A percentile compares a stretch with the other conserved stretches of the same genome.
Evolutionary conservation across 2,797 vertebrate genomes (phyloP).

Genomic region (Crypturellus tataupa): DNA sequence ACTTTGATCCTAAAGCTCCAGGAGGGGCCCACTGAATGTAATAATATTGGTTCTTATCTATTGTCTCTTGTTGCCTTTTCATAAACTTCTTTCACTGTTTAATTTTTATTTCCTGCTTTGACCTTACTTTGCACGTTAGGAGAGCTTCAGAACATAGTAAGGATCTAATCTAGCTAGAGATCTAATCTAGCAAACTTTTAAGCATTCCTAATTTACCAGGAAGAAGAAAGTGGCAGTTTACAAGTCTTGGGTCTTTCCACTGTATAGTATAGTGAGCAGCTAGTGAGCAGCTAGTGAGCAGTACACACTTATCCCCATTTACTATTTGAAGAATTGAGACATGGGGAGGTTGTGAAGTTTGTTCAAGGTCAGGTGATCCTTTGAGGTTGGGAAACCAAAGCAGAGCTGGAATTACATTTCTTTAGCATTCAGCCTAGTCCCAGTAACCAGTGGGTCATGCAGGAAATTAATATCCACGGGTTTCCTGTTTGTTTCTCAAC

Average conservation of each 20-base stretch:
- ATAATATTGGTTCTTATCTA: background rate
- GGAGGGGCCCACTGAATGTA: background rate
- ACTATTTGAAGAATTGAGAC: background rate
- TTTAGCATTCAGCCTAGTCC: background rate
- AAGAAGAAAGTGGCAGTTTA: background rate
- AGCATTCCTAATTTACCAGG: background rate
- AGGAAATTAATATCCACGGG: background rate
- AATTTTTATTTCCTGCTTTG: background rate
- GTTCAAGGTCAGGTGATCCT: background rate
- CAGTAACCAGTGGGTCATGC: background rate
- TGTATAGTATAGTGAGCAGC: background rate
- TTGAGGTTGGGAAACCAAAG: background rate
- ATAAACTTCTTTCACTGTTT: background rate
- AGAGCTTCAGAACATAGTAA: background rate
- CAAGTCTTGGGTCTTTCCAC: background rate
- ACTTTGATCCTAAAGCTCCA: background rate
- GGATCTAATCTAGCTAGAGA: background rate
- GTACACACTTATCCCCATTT: background rate
- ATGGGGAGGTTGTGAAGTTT: background rate
- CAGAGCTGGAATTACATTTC: background rate
- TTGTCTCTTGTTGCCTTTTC: background rate
- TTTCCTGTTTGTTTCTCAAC: background rate
- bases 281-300: background rate
- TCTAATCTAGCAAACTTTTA: background rate
- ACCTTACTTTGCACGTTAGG: background rate